These are phyloP conservation scores for Shinisaurus crocodilurus DNA, from an alignment of 2,113 vertebrate genomes.

Conservation along the genomic window DNA sequence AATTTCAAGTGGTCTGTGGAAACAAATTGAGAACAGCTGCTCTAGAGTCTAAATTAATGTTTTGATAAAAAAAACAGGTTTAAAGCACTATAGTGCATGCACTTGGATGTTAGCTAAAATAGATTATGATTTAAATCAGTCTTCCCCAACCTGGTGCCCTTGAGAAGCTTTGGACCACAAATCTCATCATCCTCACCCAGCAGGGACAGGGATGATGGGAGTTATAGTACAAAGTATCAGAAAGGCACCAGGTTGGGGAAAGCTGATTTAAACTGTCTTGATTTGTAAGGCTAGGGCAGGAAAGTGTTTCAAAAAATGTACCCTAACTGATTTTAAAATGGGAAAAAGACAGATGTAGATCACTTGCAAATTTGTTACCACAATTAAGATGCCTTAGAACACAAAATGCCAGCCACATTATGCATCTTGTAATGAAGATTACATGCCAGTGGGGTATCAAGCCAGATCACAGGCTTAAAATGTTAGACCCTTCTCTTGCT, in stretches of 20 bases:
- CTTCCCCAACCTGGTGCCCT: no score
- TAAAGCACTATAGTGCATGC: neutral
- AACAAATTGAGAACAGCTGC: neutral
- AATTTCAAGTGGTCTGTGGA: no score
- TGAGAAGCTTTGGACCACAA: no score
- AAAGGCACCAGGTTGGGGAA: no score
- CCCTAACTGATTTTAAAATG: neutral
- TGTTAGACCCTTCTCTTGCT: constrained; percentile 3
- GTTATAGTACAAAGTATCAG: no score
- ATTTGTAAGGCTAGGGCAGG: neutral
- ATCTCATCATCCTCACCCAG: no score
- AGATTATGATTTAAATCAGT: neutral
- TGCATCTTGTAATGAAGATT: constrained; percentile 10
- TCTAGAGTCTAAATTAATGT: neutral
- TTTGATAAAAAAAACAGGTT: neutral
- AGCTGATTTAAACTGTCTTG: neutral
- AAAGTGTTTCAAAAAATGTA: neutral
- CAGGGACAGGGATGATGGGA: no score
- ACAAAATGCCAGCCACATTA: neutral
- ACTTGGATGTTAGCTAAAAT: neutral
- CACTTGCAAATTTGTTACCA: neutral
- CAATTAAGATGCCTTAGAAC: neutral
- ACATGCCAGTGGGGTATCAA: neutral
- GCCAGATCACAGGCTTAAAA: constrained; percentile 13
- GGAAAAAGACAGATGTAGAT: neutral